Base-by-base conservation (phyloP, 2,113 vertebrate genomes). In the Oreochromis niloticus region DNA sequence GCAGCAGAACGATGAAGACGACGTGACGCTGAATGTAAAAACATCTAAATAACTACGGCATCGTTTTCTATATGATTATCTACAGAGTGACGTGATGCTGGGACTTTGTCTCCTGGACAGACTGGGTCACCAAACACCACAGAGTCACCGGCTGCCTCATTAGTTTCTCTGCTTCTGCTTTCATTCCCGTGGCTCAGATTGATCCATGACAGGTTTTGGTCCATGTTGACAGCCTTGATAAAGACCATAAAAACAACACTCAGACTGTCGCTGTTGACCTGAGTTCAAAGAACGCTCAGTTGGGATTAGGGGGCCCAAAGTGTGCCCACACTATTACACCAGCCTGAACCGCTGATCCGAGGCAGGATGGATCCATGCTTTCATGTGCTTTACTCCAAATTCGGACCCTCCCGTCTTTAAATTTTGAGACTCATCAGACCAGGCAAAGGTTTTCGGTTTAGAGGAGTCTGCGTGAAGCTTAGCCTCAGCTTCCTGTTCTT, bases 1-100 rank as follows among this genome's bases (percentile, higher is more conserved):
- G 14, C 14, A 71, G n/a, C 4, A 41, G 11, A n/a, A 14, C 19
- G 3, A 22, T 39, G 34, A 66, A 12, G 32, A 0, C 6, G 19
- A 7, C 10, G 10, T 1, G 19, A 0, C 0, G 3, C 34, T 41
- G 19, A 22, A 8, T 0, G 63, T n/a, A 68, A 41, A 41, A 39
- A 68, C 0, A 1, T 5, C 63, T 22, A 5, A 22, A 41, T 68
- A 66, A 0, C 34, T n/a, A 22, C 11, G 1, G 61, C 61, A 8
- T 39, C 2, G 6, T 12, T 1, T 19, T 41, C 34, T 41, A 1
- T 5, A 1, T 0, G 19, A 68, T 66, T 66, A n/a, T 19, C 61
- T 68, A 22, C 61, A 39, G 61, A 66, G 34, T 22, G 6, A 10
- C 1, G 3, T 0, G 30, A 63, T 63, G 30, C 52, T 27, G 55